phyloP scores from a whole-genome alignment of 2,888 invertebrate genomes.

The Acanthopleura granulata region DNA sequence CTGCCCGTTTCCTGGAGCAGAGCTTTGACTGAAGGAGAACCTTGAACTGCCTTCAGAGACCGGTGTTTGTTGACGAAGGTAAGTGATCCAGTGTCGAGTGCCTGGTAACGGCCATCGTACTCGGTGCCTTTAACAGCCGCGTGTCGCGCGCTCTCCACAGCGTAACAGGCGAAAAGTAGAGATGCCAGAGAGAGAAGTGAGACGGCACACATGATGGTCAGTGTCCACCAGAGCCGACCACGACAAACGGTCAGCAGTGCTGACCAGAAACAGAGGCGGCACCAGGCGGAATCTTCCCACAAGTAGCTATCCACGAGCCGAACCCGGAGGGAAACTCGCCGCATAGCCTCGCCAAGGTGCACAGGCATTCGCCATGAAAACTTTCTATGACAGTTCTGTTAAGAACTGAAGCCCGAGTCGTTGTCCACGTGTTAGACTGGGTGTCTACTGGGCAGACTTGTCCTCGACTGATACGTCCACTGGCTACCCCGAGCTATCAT shows the following conservation, averaged over 20 bases:
- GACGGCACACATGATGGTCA: slow-evolving; percentile 17
- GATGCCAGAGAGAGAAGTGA: slow-evolving; percentile 2
- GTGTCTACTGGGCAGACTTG: not conserved
- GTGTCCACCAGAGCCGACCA: not conserved
- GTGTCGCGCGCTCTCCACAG: slow-evolving; percentile 1
- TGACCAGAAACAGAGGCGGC: not conserved
- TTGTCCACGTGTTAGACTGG: not conserved
- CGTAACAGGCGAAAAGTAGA: slow-evolving; percentile 5
- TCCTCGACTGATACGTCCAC: not conserved
- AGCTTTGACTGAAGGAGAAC: not conserved
- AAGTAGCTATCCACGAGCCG: slow-evolving; percentile 4
- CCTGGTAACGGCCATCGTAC: not conserved
- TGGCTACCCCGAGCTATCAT: not conserved
- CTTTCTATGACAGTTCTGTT: not conserved
- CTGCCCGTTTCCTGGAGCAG: not conserved
- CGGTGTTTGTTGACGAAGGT: not conserved
- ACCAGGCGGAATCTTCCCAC: not conserved
- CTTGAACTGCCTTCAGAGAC: not conserved
- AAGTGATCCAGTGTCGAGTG: not conserved
- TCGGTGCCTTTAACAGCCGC: not conserved
- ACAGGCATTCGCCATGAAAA: slow-evolving; percentile 13
- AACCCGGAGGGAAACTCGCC: not conserved
- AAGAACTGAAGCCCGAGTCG: not conserved
- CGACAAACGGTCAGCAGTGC: not conserved
- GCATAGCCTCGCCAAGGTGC: not conserved